These are phyloP conservation scores for Agonopterix heracliana DNA, from an alignment of 2,888 invertebrate species.

Conservation along the genomic window DNA sequence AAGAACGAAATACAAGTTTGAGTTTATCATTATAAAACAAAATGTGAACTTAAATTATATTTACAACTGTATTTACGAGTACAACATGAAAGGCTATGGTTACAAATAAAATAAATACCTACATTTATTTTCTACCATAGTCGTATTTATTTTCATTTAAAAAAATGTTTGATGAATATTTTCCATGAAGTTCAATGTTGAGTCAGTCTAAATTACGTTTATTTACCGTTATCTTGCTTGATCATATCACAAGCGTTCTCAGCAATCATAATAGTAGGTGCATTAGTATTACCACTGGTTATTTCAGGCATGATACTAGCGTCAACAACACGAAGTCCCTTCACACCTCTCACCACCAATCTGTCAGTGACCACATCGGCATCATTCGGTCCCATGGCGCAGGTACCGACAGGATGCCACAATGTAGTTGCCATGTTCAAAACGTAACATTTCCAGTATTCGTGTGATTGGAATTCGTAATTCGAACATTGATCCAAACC, in stretches of 20 bases:
- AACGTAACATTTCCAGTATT: slow-evolving; percentile 43
- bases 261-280: slow-evolving; percentile 78
- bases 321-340: slow-evolving; percentile 76
- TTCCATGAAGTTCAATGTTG: no score
- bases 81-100: no score
- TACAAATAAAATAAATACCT: no score
- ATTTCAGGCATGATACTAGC: slow-evolving; percentile 79
- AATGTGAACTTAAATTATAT: no score
- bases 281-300: slow-evolving; percentile 77
- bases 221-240: slow-evolving; percentile 36
- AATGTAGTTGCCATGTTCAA: slow-evolving; percentile 72
- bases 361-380: slow-evolving; percentile 39
- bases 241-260: slow-evolving; percentile 79
- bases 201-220: no score
- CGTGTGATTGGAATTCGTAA: slow-evolving; percentile 21
- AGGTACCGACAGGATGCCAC: slow-evolving; percentile 60
- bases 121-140: no score
- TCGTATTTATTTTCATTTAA: no score
- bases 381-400: slow-evolving; percentile 36
- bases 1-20: no score
- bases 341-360: slow-evolving; percentile 67
- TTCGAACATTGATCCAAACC: slow-evolving; percentile 25
- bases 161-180: no score
- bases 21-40: no score
- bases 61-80: no score